Evolutionary conservation across 2,888 invertebrate genomes (phyloP), one percentile per base, ranked within the genome.

Genomic region (Sarcophaga caerulescens): DNA sequence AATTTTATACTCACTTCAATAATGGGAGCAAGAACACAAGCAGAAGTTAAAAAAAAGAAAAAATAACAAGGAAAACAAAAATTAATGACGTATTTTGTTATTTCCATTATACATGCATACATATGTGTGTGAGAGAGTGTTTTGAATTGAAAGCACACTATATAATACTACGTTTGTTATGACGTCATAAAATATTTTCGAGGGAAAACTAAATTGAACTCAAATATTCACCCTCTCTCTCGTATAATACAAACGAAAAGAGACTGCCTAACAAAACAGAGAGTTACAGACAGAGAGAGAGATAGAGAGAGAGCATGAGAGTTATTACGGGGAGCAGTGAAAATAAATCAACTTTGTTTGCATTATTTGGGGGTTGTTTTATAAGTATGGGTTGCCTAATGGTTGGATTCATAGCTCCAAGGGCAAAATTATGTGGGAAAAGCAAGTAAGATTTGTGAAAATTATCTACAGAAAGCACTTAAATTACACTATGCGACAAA

Each of bases 141-240:
- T 35, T 35, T 35, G 35, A 35, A 35, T 35, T 35, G 2, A 35
- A 35, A 35, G 35, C 60, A 82, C 60, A 60, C 60, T 35, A 35
- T 35, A 35, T 8, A 35, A 35, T 35, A 75, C 19, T 52, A 23
- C 14, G 17, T 52, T 65, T 52, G 52, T 52, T 65, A 75, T 83
- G 86, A 86, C 86, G 86, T 86, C 86, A 86, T 78, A 57, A 69
- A 3, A 77, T n/a, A 23, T 84, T 73, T 83, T 83, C 70, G 66
- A 74, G 69, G 73, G 73, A 77, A 80, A 73, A 69, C 21, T 21
- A 14, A 35, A 62, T 19, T 21, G 12, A 77, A 60, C 17, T 65
- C 71, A 59, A n/a, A 47, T 23, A 47, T 19, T 2, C 2, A 47
- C 81, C 17, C 52, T 35, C 35, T 35, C 35, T 35, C 35, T 1